phyloP scores from a whole-genome alignment of 2,888 invertebrate species.

The Autographa pulchrina region DNA sequence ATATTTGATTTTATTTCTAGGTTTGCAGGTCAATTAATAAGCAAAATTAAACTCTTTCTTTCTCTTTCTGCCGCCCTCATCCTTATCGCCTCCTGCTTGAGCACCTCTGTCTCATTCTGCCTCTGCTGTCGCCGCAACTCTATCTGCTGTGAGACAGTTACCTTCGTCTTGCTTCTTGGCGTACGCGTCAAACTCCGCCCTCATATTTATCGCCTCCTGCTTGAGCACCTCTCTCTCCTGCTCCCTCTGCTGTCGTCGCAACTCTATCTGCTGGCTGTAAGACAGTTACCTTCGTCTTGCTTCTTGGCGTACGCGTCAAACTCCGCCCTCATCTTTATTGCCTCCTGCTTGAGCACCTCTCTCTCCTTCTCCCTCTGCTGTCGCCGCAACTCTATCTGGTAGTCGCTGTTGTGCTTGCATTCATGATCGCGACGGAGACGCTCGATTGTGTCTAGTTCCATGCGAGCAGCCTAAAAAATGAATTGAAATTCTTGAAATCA shows the following conservation, averaged over 20 bases:
- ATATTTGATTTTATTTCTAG: too few relatives aligned
- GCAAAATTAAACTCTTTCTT: too few relatives aligned
- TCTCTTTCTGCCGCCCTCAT: too few relatives aligned
- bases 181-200: slow-evolving; percentile 72
- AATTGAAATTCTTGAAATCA: background rate
- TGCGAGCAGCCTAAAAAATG: slow-evolving; percentile 80
- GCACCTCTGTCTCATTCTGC: slow-evolving; percentile 72
- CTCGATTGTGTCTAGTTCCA: slow-evolving; percentile 86
- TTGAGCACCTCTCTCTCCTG: slow-evolving; percentile 76
- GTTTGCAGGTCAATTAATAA: too few relatives aligned
- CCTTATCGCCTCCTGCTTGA: slow-evolving; percentile 72
- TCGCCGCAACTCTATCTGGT: slow-evolving; percentile 69
- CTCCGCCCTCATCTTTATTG: slow-evolving; percentile 68
- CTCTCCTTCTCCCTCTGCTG: slow-evolving; percentile 70
- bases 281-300: slow-evolving; percentile 76
- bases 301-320: slow-evolving; percentile 75
- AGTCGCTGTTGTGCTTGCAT: slow-evolving; percentile 70
- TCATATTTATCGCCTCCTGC: slow-evolving; percentile 72
- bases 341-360: slow-evolving; percentile 75
- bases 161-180: slow-evolving; percentile 78
- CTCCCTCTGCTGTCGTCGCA: slow-evolving; percentile 64
- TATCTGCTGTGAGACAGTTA: slow-evolving; percentile 63
- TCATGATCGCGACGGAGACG: slow-evolving; percentile 76
- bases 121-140: slow-evolving; percentile 64
- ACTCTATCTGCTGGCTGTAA: slow-evolving; percentile 65